These are phyloP conservation scores for Myioborus miniatus DNA, from an alignment of 2,797 vertebrate species.

Conservation along the genomic window DNA sequence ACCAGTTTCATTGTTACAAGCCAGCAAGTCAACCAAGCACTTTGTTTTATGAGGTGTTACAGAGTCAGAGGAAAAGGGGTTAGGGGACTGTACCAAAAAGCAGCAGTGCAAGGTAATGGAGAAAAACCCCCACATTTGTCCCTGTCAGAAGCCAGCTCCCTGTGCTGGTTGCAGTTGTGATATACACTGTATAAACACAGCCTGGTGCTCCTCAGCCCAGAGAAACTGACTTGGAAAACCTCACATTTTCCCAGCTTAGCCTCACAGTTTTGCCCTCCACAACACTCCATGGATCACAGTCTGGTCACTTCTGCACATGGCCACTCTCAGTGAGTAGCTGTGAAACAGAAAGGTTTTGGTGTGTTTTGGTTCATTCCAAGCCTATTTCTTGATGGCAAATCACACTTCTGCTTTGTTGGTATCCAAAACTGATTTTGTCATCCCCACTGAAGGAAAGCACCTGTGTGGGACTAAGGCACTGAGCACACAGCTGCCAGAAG, in stretches of 20 bases:
- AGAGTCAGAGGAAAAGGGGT: neutral
- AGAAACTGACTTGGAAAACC: neutral
- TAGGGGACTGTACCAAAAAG: neutral
- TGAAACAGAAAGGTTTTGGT: neutral
- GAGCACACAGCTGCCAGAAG: neutral
- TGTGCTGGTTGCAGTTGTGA: neutral
- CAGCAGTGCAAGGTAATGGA: neutral
- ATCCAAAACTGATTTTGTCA: neutral
- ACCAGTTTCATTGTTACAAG: neutral
- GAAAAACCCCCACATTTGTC: fast-evolving
- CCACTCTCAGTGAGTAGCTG: neutral
- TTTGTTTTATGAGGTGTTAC: slow-evolving; percentile 15
- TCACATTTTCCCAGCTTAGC: neutral
- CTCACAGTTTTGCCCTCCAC: neutral
- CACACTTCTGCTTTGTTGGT: neutral
- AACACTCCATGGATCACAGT: neutral
- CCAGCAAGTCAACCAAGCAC: neutral
- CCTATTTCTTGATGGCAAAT: neutral
- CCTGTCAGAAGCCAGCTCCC: neutral
- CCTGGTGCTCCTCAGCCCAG: neutral
- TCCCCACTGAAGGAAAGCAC: fast-evolving
- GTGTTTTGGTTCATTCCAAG: neutral
- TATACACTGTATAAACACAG: neutral
- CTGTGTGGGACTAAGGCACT: neutral
- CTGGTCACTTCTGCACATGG: neutral